These are phyloP conservation scores for Eupleurogrammus muticus DNA, from an alignment of 2,797 vertebrate genomes.

Conservation along the genomic window DNA sequence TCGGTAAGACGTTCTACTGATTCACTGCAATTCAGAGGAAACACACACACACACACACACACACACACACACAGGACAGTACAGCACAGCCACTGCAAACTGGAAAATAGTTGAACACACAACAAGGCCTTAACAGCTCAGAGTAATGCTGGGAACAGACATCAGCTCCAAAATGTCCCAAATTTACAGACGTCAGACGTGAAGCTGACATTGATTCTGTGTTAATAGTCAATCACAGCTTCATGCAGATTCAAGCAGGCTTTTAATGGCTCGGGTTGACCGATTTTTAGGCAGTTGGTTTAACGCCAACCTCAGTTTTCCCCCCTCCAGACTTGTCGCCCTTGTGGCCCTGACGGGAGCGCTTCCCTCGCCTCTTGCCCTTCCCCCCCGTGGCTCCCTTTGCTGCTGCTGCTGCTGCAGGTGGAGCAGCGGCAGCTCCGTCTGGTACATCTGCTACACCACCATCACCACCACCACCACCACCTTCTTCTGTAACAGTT, in stretches of 20 bases:
- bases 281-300: constrained; percentile 2
- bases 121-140: background rate
- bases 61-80: background rate
- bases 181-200: background rate
- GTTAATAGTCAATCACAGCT: constrained; percentile 2
- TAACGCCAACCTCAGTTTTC: constrained; percentile 65
- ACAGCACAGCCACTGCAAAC: constrained; percentile 26
- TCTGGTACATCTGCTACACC: constrained; percentile 32
- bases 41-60: constrained; percentile 1
- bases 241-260: constrained; percentile 48
- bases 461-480: constrained; percentile 12
- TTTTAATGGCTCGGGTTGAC: background rate
- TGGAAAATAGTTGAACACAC: background rate
- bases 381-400: constrained; percentile 59
- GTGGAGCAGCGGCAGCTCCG: constrained; percentile 49
- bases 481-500: constrained; percentile 34
- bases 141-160: background rate
- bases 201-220: background rate
- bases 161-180: background rate
- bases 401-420: constrained; percentile 18
- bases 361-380: constrained; percentile 76
- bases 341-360: constrained; percentile 70
- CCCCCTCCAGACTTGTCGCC: constrained; percentile 50
- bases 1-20: background rate
- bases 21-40: background rate